phyloP scores from a whole-genome alignment of 2,797 vertebrate genomes.

The Scarus forsteni region DNA sequence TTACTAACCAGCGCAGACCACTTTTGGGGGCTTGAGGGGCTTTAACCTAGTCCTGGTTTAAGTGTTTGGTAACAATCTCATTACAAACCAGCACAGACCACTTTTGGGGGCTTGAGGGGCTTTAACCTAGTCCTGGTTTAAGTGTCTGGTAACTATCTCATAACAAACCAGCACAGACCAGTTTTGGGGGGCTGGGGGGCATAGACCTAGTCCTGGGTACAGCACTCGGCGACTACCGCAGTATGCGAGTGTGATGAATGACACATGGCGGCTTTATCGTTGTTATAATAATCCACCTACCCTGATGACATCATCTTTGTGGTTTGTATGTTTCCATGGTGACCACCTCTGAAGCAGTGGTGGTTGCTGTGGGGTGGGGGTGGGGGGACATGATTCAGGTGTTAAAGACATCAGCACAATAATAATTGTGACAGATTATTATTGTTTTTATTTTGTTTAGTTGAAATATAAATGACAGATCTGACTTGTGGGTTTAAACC shows the following conservation, averaged over 20 bases:
- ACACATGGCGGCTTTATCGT: slow-evolving; percentile 82
- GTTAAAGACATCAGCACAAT: slow-evolving; percentile 47
- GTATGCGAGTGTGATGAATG: slow-evolving; percentile 76
- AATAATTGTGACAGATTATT: not conserved
- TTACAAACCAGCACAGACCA: not conserved
- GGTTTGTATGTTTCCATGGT: slow-evolving; percentile 80
- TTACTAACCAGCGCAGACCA: not conserved
- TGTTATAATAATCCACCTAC: slow-evolving; percentile 99
- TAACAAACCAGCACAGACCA: not conserved
- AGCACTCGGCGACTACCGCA: slow-evolving; percentile 52
- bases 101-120: not conserved
- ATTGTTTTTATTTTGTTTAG: too few relatives aligned
- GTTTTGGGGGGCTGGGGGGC: slow-evolving; percentile 23
- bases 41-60: not conserved
- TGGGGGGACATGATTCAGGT: slow-evolving; percentile 36
- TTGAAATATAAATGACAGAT: too few relatives aligned
- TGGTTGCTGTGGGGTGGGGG: slow-evolving; percentile 58
- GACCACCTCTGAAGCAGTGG: slow-evolving; percentile 72
- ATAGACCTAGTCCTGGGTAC: slow-evolving; percentile 44
- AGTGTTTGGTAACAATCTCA: too few relatives aligned
- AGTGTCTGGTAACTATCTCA: too few relatives aligned
- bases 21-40: not conserved
- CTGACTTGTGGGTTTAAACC: too few relatives aligned
- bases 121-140: not conserved
- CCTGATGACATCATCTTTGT: slow-evolving; percentile 90